phyloP scores from a whole-genome alignment of 2,113 vertebrate genomes.

The Conger conger region DNA sequence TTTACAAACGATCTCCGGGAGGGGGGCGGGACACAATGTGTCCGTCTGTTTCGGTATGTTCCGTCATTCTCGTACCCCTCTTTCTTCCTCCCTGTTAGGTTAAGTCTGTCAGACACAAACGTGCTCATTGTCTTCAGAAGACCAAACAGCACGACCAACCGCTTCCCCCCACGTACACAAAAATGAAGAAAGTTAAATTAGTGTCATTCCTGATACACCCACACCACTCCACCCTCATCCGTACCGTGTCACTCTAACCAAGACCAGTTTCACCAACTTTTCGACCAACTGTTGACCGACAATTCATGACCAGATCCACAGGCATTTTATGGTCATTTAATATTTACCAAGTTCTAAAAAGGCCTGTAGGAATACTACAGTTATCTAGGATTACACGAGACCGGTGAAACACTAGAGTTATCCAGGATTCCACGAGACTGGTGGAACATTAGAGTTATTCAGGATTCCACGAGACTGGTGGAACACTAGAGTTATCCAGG shows the following conservation, averaged over 20 bases:
- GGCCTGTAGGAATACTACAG: no score
- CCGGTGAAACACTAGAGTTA: not conserved
- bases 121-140: slow-evolving; percentile 31
- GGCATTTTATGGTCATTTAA: not conserved
- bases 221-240: not conserved
- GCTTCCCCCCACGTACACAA: not conserved
- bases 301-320: no score
- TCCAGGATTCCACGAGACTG: not conserved
- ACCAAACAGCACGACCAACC: not conserved
- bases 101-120: slow-evolving; percentile 33
- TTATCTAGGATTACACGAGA: not conserved
- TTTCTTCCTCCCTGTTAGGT: slow-evolving; percentile 36
- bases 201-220: slow-evolving; percentile 26
- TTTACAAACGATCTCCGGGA: not conserved
- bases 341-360: not conserved
- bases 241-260: no score
- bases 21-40: slow-evolving; percentile 6
- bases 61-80: slow-evolving; percentile 15
- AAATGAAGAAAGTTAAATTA: slow-evolving; percentile 26
- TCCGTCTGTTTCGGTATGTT: slow-evolving; percentile 11
- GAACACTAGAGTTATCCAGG: no score
- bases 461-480: not conserved
- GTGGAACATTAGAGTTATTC: no score
- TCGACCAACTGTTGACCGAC: not conserved
- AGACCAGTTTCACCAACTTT: not conserved